phyloP scores from a whole-genome alignment of 2,888 invertebrate species.

The Embidobia sp. region DNA sequence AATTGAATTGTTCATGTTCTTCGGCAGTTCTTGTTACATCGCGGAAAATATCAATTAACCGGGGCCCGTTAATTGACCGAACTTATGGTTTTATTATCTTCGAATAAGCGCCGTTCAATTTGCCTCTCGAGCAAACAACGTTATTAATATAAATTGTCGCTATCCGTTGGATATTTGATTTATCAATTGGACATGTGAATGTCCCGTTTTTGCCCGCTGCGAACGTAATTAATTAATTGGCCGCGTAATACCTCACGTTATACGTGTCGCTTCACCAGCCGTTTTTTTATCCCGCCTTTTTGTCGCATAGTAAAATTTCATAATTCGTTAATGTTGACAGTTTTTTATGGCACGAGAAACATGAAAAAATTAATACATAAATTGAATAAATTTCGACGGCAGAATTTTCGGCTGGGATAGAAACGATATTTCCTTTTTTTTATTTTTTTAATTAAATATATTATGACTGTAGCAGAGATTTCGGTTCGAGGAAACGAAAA shows the following conservation, averaged over 20 bases:
- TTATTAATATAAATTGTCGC: slow-evolving; percentile 26
- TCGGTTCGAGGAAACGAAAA: slow-evolving; percentile 43
- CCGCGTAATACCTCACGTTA: neutral
- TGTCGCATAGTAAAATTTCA: slow-evolving; percentile 10
- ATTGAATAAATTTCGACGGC: slow-evolving; percentile 30
- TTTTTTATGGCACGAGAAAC: slow-evolving; percentile 12
- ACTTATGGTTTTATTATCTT: slow-evolving; percentile 38
- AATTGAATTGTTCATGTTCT: slow-evolving; percentile 59
- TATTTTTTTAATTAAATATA: slow-evolving; percentile 48
- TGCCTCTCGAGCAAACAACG: slow-evolving; percentile 7
- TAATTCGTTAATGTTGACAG: slow-evolving; percentile 37
- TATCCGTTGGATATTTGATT: slow-evolving; percentile 9
- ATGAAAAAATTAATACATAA: slow-evolving; percentile 26
- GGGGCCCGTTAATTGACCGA: slow-evolving; percentile 38
- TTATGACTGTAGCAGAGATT: slow-evolving; percentile 42
- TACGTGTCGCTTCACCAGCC: neutral
- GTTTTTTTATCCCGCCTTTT: neutral
- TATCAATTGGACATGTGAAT: neutral
- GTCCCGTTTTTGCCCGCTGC: neutral
- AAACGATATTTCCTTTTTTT: slow-evolving; percentile 25
- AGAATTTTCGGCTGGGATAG: slow-evolving; percentile 16
- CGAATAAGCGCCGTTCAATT: slow-evolving; percentile 20
- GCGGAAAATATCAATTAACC: slow-evolving; percentile 55
- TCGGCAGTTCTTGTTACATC: slow-evolving; percentile 44
- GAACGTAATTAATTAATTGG: slow-evolving; percentile 21